These are phyloP conservation scores for Drosophila rellima DNA, from an alignment of 2,888 invertebrate species.

Conservation along the genomic window DNA sequence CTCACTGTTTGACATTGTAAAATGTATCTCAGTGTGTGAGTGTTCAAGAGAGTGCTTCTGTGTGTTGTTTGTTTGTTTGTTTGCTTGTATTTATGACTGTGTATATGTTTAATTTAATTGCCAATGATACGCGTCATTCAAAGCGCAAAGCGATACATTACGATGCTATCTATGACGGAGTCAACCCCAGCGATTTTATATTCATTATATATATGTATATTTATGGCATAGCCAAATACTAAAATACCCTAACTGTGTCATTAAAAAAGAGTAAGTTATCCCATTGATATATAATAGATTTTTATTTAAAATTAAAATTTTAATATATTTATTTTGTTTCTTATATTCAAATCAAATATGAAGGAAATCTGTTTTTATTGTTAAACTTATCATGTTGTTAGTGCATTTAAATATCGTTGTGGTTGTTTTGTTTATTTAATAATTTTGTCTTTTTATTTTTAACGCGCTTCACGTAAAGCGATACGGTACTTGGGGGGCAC, in stretches of 20 bases:
- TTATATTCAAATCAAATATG: too few relatives aligned
- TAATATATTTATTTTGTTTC: not conserved
- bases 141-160: slow-evolving; percentile 72
- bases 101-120: slow-evolving; percentile 77
- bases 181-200: slow-evolving; percentile 30
- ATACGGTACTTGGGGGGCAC: slow-evolving; percentile 49
- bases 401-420: slow-evolving; percentile 32
- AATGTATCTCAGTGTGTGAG: slow-evolving; percentile 30
- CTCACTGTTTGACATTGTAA: slow-evolving; percentile 69
- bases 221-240: not conserved
- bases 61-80: slow-evolving; percentile 16
- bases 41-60: slow-evolving; percentile 33
- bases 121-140: slow-evolving; percentile 81
- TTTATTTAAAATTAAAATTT: not conserved
- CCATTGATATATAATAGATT: not conserved
- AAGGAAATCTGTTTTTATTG: too few relatives aligned
- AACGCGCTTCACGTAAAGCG: slow-evolving; percentile 41
- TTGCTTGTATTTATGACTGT: slow-evolving; percentile 31
- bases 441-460: slow-evolving; percentile 41
- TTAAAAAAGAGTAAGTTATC: too few relatives aligned
- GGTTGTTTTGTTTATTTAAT: not conserved
- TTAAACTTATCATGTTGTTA: not conserved
- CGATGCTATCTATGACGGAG: slow-evolving; percentile 71
- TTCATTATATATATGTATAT: not conserved
- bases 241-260: slow-evolving; percentile 24